phyloP scores from a whole-genome alignment of 1,140 invertebrate genomes.

The Drosophila navojoa region DNA sequence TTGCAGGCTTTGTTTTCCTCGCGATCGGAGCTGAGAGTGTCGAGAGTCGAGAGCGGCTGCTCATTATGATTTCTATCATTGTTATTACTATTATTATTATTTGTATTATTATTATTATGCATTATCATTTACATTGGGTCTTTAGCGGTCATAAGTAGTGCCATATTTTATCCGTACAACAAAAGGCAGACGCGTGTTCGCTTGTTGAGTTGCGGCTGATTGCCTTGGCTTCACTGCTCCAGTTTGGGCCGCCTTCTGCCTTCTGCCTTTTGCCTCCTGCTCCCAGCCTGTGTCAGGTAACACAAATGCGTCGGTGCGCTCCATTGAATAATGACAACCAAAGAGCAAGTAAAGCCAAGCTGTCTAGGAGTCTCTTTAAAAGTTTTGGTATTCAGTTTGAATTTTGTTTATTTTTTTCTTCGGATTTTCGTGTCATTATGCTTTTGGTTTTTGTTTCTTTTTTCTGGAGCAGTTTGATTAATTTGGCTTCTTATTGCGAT shows the following conservation, averaged over 20 bases:
- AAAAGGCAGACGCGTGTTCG: slow-evolving; percentile 34
- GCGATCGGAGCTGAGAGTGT: background rate
- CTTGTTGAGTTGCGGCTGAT: slow-evolving; percentile 39
- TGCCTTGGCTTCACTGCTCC: slow-evolving; percentile 45
- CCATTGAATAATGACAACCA: slow-evolving; percentile 59
- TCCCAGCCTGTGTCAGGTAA: slow-evolving; percentile 7
- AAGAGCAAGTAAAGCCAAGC: slow-evolving; percentile 17
- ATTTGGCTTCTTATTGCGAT: slow-evolving; percentile 54
- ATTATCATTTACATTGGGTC: slow-evolving; percentile 65
- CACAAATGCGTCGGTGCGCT: slow-evolving; percentile 3
- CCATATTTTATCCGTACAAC: slow-evolving; percentile 61
- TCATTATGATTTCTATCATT: slow-evolving; percentile 22
- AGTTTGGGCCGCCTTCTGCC: slow-evolving; percentile 27
- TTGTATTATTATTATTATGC: slow-evolving; percentile 11
- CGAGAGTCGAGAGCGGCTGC: background rate
- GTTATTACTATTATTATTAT: slow-evolving; percentile 8
- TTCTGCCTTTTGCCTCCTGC: slow-evolving; percentile 13
- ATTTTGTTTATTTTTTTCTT: background rate
- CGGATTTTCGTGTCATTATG: slow-evolving; percentile 22
- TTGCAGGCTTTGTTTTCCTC: slow-evolving; percentile 34
- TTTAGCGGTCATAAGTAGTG: slow-evolving; percentile 51
- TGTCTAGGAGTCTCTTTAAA: slow-evolving; percentile 20
- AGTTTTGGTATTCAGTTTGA: slow-evolving; percentile 26
- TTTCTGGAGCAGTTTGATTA: slow-evolving; percentile 62
- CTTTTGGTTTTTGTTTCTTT: slow-evolving; percentile 40